Percentiles rank a stretch among this genome's conserved stretches.
These are phyloP conservation scores for Gymnothorax javanicus DNA, from an alignment of 2,797 vertebrate species.

Conservation along the genomic window DNA sequence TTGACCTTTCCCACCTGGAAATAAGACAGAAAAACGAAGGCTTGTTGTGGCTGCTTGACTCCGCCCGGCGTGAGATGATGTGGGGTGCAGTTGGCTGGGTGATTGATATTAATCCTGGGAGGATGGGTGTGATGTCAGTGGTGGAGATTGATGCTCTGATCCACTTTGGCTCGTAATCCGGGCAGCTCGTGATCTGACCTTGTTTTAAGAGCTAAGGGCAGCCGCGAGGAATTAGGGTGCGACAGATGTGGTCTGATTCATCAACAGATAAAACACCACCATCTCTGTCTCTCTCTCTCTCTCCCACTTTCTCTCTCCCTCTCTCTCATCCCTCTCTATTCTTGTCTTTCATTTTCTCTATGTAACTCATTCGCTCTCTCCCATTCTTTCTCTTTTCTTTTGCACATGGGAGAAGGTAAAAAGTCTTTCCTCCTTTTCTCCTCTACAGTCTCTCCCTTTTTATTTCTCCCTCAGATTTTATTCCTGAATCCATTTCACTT, in stretches of 20 bases:
- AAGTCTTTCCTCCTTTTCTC: neutral
- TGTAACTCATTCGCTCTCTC: neutral
- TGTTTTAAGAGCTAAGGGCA: conserved; percentile 8
- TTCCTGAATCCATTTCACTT: neutral
- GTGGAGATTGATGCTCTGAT: conserved; percentile 45
- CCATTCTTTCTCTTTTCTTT: neutral
- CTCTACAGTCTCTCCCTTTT: neutral
- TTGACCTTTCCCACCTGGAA: neutral
- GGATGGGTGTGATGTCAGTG: neutral
- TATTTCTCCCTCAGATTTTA: neutral
- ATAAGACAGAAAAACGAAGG: neutral
- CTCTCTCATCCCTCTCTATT: neutral
- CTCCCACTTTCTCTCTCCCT: neutral
- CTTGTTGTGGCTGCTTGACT: neutral
- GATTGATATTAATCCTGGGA: neutral
- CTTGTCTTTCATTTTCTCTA: too few relatives aligned
- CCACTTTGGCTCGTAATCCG: conserved; percentile 44
- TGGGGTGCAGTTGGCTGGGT: neutral
- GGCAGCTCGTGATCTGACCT: conserved; percentile 33
- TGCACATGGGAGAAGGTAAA: too few relatives aligned
- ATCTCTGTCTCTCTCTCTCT: neutral
- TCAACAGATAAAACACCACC: conserved; percentile 11
- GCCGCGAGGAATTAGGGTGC: conserved; percentile 31
- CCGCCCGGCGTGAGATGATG: neutral
- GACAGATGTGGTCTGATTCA: conserved; percentile 39